A percentile compares a stretch with the other conserved stretches of the same genome.
Evolutionary conservation across 2,113 vertebrate genomes (phyloP).

Genomic region (Scophthalmus maximus): DNA sequence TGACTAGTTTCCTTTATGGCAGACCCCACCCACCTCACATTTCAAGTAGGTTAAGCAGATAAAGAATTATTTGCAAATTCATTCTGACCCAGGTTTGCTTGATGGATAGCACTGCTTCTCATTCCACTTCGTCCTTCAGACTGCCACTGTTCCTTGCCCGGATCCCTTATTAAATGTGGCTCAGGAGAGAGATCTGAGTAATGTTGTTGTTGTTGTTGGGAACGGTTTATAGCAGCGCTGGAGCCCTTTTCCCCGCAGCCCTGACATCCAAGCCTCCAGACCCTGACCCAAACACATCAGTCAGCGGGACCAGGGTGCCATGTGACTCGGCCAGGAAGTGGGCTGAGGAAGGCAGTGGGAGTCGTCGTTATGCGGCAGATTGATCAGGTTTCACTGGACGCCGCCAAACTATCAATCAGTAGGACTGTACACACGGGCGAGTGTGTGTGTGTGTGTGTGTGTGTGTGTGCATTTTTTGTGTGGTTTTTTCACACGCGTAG

Average conservation of each 20-base stretch:
- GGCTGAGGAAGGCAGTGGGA: constrained; percentile 47
- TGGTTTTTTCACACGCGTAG: constrained; percentile 21
- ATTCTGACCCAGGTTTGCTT: constrained; percentile 45
- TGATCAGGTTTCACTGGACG: constrained; percentile 71
- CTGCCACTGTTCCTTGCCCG: constrained; percentile 21
- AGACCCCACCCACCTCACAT: constrained; percentile 31
- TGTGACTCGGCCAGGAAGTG: constrained; percentile 73
- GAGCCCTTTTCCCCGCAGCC: constrained; percentile 47
- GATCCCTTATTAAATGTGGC: constrained; percentile 61
- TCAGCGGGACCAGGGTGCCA: constrained; percentile 65
- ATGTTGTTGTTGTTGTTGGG: constrained; percentile 67
- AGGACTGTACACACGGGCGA: constrained; percentile 40
- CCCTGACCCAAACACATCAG: constrained; percentile 73
- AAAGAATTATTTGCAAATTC: constrained; percentile 49
- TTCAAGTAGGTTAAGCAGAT: constrained; percentile 52
- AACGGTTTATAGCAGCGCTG: constrained; percentile 38
- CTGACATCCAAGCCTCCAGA: constrained; percentile 68
- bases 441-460: constrained; percentile 27
- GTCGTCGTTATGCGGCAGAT: constrained; percentile 68
- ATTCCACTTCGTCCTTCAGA: constrained; percentile 46
- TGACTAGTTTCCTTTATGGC: constrained; percentile 20
- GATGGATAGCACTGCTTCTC: constrained; percentile 55
- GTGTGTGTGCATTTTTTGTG: constrained; percentile 13
- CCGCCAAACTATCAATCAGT: constrained; percentile 64
- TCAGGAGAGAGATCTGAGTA: constrained; percentile 64